Base-by-base conservation (phyloP, 2,888 invertebrate species). In the Steromphala cineraria region DNA sequence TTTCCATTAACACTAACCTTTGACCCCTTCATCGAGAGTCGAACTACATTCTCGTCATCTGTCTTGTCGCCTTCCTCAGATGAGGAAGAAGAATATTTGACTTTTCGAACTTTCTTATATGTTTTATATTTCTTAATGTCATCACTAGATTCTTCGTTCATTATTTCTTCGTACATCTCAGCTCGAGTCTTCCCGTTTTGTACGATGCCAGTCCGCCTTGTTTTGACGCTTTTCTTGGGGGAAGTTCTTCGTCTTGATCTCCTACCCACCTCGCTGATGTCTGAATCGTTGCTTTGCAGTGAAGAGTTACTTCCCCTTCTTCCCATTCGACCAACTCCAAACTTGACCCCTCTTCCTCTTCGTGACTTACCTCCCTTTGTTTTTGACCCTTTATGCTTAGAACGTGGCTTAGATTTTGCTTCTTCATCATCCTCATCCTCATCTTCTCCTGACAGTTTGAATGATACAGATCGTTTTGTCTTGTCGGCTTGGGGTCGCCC, bases 341-440 rank as follows among this genome's bases (percentile, higher is more conserved):
- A 1, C 46, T 46, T 46, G 46, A 46, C 46, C 46, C 46, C 46
- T 46, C 46, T 5, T 36, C 71, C 71, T 31, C 71, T 19, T 17
- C 36, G 71, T 46, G 46, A 46, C 19, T 36, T 19, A 56, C 21
- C 56, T 56, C 56, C 56, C 56, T 24, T 19, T 56, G 56, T 19
- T 36, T 71, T 71, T 2, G 36, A 36, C 36, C 36, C 36, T 40
- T 71, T 71, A 10, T 71, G 71, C 71, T 40, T 71, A 15, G 53
- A 31, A 17, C 55, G 53, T 24, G 31, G 28, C 55, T 53, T 62
- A 24, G 62, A 40, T 46, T 46, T 46, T 2, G 36, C 53, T 10
- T 78, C 67, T 19, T 78, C 78, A 40, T 78, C 52, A 21, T 78
- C 52, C 53, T 76, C 76, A 24, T 76, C 53, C 1, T 76, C 53